Evolutionary conservation across 2,888 invertebrate genomes (phyloP).

Genomic region (Phalera bucephala): DNA sequence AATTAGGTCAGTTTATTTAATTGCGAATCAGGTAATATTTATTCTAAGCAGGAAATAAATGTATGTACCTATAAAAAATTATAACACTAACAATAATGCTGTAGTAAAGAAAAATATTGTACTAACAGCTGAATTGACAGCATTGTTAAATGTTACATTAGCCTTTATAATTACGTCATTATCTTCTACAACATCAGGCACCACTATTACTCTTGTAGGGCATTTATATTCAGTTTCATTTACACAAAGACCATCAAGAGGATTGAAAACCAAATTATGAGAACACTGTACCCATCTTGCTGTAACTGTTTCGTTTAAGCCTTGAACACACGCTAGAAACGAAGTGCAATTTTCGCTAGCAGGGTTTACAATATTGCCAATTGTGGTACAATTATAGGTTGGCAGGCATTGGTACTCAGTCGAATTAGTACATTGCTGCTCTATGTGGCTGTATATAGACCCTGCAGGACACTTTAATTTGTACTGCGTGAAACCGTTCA

Average conservation of each 20-base stretch:
- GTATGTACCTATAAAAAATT: no score
- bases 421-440: conserved; percentile 61
- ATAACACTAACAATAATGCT: no score
- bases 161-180: not conserved
- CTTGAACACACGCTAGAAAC: conserved; percentile 55
- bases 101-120: not conserved
- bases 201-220: conserved; percentile 4
- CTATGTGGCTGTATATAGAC: conserved; percentile 60
- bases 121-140: conserved; percentile 2
- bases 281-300: conserved; percentile 59
- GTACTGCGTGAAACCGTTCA: conserved; percentile 49
- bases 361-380: conserved; percentile 45
- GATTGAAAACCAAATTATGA: conserved; percentile 41
- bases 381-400: conserved; percentile 45
- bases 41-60: no score
- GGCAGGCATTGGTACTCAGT: conserved; percentile 58
- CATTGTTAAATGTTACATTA: conserved; percentile 3
- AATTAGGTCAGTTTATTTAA: no score
- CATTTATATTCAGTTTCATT: conserved; percentile 45
- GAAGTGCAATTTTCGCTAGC: conserved; percentile 42
- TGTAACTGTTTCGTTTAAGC: conserved; percentile 44
- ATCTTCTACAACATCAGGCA: conserved; percentile 5
- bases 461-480: conserved; percentile 60
- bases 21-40: no score
- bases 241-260: conserved; percentile 40